Evolutionary conservation across 2,113 vertebrate species (phyloP), one percentile per base, ranked within the genome.

Genomic region (Cochlearius cochlearius): DNA sequence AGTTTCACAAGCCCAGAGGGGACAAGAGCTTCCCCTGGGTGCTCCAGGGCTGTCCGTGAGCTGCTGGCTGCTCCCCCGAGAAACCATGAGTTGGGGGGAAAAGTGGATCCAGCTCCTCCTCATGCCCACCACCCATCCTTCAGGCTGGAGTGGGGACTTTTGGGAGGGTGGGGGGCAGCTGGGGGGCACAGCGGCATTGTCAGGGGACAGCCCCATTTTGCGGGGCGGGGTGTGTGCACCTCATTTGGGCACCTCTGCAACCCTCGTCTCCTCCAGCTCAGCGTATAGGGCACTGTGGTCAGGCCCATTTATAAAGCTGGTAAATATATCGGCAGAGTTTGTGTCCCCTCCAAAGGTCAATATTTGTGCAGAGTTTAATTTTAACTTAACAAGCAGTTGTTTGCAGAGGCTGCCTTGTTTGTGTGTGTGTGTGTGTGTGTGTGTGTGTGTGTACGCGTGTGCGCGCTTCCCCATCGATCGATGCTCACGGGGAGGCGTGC

Each of bases 291-390:
- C 97, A 95, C 96, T 98, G 98, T 98, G 98, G 98, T 98, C 98
- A 98, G 96, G 95, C 97, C 97, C 98, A 98, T 98, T 98, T 98
- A 98, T 98, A 98, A 98, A 98, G 94, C 97, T 97, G 97, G 98
- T 98, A 98, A 98, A 98, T 98, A 98, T 97, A 96, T 97, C 60
- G 94, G 97, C 97, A 97, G 97, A 89, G 96, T 97, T 98, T 98
- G 94, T 97, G 96, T 98, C 98, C 97, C 97, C 98, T 98, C 98
- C 98, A 98, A 98, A 98, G 98, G 98, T 98, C 98, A 98, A 98
- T 98, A 98, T 98, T 98, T 98, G 98, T 98, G 92, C 97, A 98
- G 97, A 98, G 98, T 98, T 98, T 98, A 98, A 98, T 98, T 98
- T 98, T 98, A 98, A 98, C 98, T 98, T 98, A 98, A 98, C 98